Percentiles rank a stretch among this genome's conserved stretches.
Evolutionary conservation across 2,888 invertebrate species (phyloP).

Genomic region (Amitus sp.): DNA sequence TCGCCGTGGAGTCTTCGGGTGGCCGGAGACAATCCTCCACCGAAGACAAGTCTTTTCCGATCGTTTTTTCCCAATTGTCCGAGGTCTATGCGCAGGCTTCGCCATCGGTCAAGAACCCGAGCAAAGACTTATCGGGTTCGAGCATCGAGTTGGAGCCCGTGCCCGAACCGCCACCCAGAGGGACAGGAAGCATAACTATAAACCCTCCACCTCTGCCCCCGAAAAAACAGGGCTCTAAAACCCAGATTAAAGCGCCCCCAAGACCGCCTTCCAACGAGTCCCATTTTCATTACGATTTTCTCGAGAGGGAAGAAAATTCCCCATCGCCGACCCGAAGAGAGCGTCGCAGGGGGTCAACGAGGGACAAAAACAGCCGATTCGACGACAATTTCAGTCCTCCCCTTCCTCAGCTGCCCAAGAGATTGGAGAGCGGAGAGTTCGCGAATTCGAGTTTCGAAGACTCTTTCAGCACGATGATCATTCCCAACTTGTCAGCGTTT

Average conservation of each 20-base stretch:
- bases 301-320: slow-evolving; percentile 65
- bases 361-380: slow-evolving; percentile 47
- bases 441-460: slow-evolving; percentile 57
- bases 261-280: slow-evolving; percentile 71
- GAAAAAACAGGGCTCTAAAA: slow-evolving; percentile 73
- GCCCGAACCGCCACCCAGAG: slow-evolving; percentile 77
- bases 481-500: slow-evolving; percentile 53
- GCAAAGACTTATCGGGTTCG: slow-evolving; percentile 51
- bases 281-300: slow-evolving; percentile 69
- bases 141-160: slow-evolving; percentile 65
- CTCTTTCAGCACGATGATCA: slow-evolving; percentile 56
- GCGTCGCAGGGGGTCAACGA: slow-evolving; percentile 41
- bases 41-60: slow-evolving; percentile 57
- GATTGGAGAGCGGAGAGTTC: slow-evolving; percentile 42
- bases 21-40: slow-evolving; percentile 47
- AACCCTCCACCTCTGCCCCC: slow-evolving; percentile 81
- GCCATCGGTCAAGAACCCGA: slow-evolving; percentile 35
- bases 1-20: too few species aligned
- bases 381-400: slow-evolving; percentile 61
- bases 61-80: slow-evolving; percentile 52
- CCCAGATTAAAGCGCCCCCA: slow-evolving; percentile 73
- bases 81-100: slow-evolving; percentile 53
- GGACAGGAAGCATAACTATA: slow-evolving; percentile 71
- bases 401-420: slow-evolving; percentile 49
- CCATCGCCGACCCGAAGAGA: slow-evolving; percentile 48